Base-by-base conservation (phyloP, 1,140 invertebrate species). In the Trinorchestia longiramus region DNA sequence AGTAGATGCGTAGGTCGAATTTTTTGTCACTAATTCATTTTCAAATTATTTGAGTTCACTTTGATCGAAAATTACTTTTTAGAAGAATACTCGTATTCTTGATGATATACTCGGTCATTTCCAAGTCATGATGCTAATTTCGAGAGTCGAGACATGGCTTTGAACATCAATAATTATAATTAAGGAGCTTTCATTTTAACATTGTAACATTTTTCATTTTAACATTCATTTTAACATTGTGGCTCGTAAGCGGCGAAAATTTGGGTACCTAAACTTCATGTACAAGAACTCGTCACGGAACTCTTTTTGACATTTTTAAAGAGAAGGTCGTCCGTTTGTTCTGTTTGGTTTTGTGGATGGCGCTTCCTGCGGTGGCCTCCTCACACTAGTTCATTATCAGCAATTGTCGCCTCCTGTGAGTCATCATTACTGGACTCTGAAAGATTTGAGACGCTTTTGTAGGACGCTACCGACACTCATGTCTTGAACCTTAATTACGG, bases 301-400 rank as follows among this genome's bases (percentile, higher is more conserved):
- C 62, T 77, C 62, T 77, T 77, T 36, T 36, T 23, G 62, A 36
- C 1, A 36, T 23, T 77, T 77, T 77, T 77, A 77, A 77, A 77
- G 62, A 28, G 62, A 28, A 77, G 62, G 62, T 77, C 62, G 62
- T 77, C 62, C 62, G 62, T 77, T 77, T 77, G 88, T 90, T 28
- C 8, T 42, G 88, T 90, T 90, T 90, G 4, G 23, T 43, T 23
- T 94, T 94, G 43, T 43, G 45, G 43, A 6, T 0, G 92, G 3
- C 23, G 92, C 92, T 94, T 94, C 92, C 92, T 94, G 43, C 40
- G 8, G 8, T 45, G 36, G 44, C 44, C 15, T 94, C 92, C 47
- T 94, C 44, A 94, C 92, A 94, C 43, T 40, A 44, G 3, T 40
- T 94, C 92, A 94, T 94, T 94, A 94, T 45, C 92, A 45, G 43